These are phyloP conservation scores for Anthopleura xanthogrammica DNA, from an alignment of 92 coral and sea anemone genomes.

Conservation along the genomic window DNA sequence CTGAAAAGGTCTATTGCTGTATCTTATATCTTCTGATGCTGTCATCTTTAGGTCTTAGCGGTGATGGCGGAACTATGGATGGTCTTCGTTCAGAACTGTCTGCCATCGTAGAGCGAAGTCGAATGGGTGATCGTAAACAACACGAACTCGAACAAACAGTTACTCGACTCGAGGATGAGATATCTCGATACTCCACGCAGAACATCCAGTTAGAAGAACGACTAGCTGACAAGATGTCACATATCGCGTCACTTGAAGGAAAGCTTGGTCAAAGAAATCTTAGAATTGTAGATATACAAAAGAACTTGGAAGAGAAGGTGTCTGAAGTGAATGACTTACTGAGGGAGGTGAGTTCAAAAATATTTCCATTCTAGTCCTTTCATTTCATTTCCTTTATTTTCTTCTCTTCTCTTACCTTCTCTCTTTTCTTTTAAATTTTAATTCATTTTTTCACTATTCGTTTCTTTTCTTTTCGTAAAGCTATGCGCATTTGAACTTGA, in stretches of 20 bases:
- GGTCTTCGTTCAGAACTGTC: slow-evolving; percentile 94
- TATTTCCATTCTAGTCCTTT: background rate
- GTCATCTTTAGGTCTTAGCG: slow-evolving; percentile 53
- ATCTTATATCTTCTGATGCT: background rate
- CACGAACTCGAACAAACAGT: slow-evolving; percentile 90
- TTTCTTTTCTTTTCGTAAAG: background rate
- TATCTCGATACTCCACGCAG: slow-evolving; percentile 73
- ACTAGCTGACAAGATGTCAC: slow-evolving; percentile 90
- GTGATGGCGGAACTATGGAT: slow-evolving; percentile 95
- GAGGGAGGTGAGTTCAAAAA: slow-evolving; percentile 67
- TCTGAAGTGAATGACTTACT: slow-evolving; percentile 67
- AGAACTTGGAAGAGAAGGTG: slow-evolving; percentile 73
- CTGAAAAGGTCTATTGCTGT: too few relatives aligned
- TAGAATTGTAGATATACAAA: slow-evolving; percentile 82
- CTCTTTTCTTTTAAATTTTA: background rate
- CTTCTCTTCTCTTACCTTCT: background rate
- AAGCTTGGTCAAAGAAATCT: slow-evolving; percentile 88
- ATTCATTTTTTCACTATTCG: background rate
- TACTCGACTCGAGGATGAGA: slow-evolving; percentile 87
- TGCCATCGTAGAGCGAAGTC: slow-evolving; percentile 92
- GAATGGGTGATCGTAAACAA: slow-evolving; percentile 96
- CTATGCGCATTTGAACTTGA: background rate
- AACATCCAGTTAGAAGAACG: slow-evolving; percentile 85
- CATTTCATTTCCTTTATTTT: background rate
- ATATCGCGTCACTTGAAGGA: slow-evolving; percentile 78